Evolutionary conservation across 2,113 vertebrate genomes (phyloP), one percentile per base, ranked within the genome.

Genomic region (Phocoena sinus): DNA sequence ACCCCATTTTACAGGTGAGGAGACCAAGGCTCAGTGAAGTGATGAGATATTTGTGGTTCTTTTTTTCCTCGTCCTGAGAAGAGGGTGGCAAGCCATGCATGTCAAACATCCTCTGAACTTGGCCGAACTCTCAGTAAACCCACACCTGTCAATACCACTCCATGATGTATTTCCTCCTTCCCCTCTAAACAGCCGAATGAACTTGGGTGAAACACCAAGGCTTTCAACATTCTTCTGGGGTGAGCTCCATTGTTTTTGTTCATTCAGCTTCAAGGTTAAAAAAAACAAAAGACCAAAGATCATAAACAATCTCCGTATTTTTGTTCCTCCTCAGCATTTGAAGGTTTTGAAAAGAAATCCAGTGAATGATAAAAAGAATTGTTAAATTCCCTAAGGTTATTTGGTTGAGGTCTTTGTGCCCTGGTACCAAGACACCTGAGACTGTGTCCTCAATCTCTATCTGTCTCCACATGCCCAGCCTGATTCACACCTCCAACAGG

Each of bases 171-270:
- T 94, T 91, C 88, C 50, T 88, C 82, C 73, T 91, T 68, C 10
- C 0, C n/a, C 56, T 85, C 93, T 15, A 14, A 71, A 36, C 3
- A 73, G 56, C 81, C 56, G 0, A 3, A n/a, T 31, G 60, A 89
- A 36, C 74, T 76, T 68, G 7, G 33, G 85, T 23, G 25, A 70
- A 79, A 70, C 26, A 76, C 56, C n/a, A 68, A 50, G 68, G 26
- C 87, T 36, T 38, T 10, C 28, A 12, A 23, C 73, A 58, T 50
- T 77, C 56, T 82, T 95, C 82, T n/a, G 33, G 70, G 33, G 58
- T 44, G 28, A 95, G 33, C 50, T 15, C 76, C 91, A 74, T 92
- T 98, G 97, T 97, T 71, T 97, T 82, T 97, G 98, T 68, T 98
- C 97, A 98, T 50, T 95, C 95, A 74, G 63, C 11, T 3, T 96